Evolutionary conservation across 2,113 vertebrate genomes (phyloP), one percentile per base, ranked within the genome.

Genomic region (Gorsachius goisagi): DNA sequence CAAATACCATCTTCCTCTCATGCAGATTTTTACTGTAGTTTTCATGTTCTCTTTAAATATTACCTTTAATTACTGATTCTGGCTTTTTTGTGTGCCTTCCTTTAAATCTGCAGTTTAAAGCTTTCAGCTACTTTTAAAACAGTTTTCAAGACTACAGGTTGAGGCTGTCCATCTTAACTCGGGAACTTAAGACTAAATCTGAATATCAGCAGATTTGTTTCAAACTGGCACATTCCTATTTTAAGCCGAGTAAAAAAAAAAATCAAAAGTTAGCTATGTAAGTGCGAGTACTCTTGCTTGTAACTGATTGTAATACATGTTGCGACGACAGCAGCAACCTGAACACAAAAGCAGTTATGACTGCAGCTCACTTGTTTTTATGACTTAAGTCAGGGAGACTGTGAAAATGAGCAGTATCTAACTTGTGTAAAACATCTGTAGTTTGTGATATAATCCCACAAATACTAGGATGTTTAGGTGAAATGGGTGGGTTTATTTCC

Each of bases 351-450:
- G 73, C 55, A 37, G 45, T 81, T 80, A 39, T 3, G 5, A 3
- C 56, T 90, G 69, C 60, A 91, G 75, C 67, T 94, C 52, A 2
- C 50, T 71, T 75, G 32, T 32, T 59, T 64, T 81, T 72, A 30
- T 66, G 30, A 44, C 63, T 64, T 62, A 66, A 82, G 55, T 85
- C 1, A 2, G 53, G 66, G 52, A 80, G 86, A 85, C 88, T 93
- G 56, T 91, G 81, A 95, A 88, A 90, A 93, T 63, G 63, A 91
- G 77, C 82, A 87, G 44, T 92, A 82, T 58, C 37, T 55, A 56
- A 50, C 22, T 52, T 45, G 30, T 23, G 50, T 82, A 9, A 82
- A 81, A 49, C 14, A 2, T 74, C 27, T 72, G 41, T 82, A 72
- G 49, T 78, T 72, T 79, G 45, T 0, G 0, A 15, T 77, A 28